Base-by-base conservation (phyloP, 2,888 invertebrate genomes). In the Timema cristinae region DNA sequence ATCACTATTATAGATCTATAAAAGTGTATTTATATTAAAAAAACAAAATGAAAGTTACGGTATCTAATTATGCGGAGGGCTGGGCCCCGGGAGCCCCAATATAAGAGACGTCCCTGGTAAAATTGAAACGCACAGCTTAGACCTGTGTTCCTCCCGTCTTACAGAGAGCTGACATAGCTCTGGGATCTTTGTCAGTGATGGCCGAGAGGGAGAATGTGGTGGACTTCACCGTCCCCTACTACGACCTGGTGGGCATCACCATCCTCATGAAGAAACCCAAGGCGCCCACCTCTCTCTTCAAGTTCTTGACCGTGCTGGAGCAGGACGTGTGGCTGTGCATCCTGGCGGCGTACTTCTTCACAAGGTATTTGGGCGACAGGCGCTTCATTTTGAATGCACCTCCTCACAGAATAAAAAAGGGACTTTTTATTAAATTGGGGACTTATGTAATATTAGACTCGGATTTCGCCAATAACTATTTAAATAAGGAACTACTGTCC, bases 191-290 rank as follows among this genome's bases (percentile, higher is more conserved):
- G 80, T 95, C 97, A 0, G 97, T 98, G 0, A 98, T 97, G 95
- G 97, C 98, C 0, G 98, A 98, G 79, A 85, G 98, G 54, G 97
- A 97, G 83, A 95, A 94, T 79, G 96, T 97, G 0, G 95, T 98
- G 2, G 98, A 98, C 83, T 98, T 98, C 81, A 98, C 98, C 0
- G 96, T 98, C 0, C 98, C 98, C 0, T 98, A 96, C 82, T 98
- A 98, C 82, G 98, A 99, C 84, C 86, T 98, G 76, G 98, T 98
- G 0, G 98, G 98, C 0, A 94, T 97, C 70, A 95, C 97, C 0
- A 98, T 99, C 76, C 87, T 98, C 81, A 97, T 98, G 95, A 92
- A 91, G 80, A 89, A 94, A 76, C 94, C 95, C 0, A 90, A 91
- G 77, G 90, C 93, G 0, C 91, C 93, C 49, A 96, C 97, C 7